Evolutionary conservation across 2,888 invertebrate species (phyloP), one percentile per base, ranked within the genome.

Genomic region (Lutraria lutraria): DNA sequence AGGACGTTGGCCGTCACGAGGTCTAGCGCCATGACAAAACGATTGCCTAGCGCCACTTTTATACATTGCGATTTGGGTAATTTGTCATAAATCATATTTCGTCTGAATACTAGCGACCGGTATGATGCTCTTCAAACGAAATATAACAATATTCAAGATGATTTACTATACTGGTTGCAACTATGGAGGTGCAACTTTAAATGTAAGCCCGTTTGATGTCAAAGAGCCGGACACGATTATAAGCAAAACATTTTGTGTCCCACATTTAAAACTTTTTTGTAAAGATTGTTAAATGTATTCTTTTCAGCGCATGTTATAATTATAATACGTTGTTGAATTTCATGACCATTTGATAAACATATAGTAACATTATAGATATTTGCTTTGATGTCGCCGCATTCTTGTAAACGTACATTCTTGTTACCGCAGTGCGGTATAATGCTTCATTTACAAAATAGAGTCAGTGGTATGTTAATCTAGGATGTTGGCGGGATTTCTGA

Each of bases 41-140:
- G 86, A 52, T 80, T 80, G 85, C 76, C 19, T 34, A 34, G 76
- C 76, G 76, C 76, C 76, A 76, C 76, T 15, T 76, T 76, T 76
- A 76, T 76, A 76, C 76, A 76, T 76, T 76, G 19, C 76, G 31
- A 76, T 76, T 76, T 76, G 29, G 34, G 31, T 34, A 72, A 56
- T 72, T 54, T 56, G 85, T 52, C 56, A 85, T 85, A 85, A 79
- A 85, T 85, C 85, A 80, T 85, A 60, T 85, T 85, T 79, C 56
- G 79, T 81, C 79, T 85, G 80, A 80, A 85, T 80, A 80, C 79
- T 85, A 60, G 80, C 25, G 54, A 31, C 80, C 79, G 56, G 79
- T 29, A 29, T 63, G 68, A 19, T 63, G 81, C 60, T 85, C 85
- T 85, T 88, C 88, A 88, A 88, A 88, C 81, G 88, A 85, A 72